Conservation (phyloP, 2,113 vertebrate genomes). For the Caranx melampygus region DNA sequence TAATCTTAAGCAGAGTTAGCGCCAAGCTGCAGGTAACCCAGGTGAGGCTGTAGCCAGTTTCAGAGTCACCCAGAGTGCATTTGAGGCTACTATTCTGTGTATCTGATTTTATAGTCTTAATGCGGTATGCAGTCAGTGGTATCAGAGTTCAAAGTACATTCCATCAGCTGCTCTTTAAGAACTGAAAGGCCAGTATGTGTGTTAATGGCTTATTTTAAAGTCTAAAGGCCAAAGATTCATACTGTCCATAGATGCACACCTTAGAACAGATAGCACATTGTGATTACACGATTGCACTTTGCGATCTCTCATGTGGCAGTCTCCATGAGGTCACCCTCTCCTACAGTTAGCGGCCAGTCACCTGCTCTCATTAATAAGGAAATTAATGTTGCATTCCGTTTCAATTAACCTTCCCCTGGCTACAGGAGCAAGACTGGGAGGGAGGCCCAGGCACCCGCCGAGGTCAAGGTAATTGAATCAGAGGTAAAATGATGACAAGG, state of each 20-base stretch:
- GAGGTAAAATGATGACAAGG: constrained; percentile 75
- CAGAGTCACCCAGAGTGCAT: constrained; percentile 23
- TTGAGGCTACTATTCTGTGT: constrained; percentile 20
- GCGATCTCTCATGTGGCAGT: constrained; percentile 34
- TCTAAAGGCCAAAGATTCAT: constrained; percentile 14
- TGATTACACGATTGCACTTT: constrained; percentile 2
- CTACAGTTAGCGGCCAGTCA: constrained; percentile 66
- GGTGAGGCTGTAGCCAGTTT: constrained; percentile 30
- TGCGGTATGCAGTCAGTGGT: constrained; percentile 14
- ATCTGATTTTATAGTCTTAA: constrained; percentile 11
- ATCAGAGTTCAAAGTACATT: constrained; percentile 22
- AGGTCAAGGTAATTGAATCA: constrained; percentile 87
- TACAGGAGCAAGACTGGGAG: constrained; percentile 77
- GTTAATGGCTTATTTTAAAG: constrained; percentile 5
- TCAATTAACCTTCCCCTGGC: constrained; percentile 86
- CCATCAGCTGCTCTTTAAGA: neutral
- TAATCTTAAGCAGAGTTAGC: constrained; percentile 26
- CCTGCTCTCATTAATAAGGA: constrained; percentile 83
- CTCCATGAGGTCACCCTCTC: constrained; percentile 62
- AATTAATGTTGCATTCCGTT: constrained; percentile 86
- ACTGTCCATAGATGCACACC: neutral
- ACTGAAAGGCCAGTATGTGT: neutral
- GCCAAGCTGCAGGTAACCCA: constrained; percentile 40
- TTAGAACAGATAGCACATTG: constrained; percentile 9
- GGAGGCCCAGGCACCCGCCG: constrained; percentile 73